A percentile compares a stretch with the other conserved stretches of the same genome.
Evolutionary conservation across 1,140 invertebrate genomes (phyloP).

Genomic region (Globodera ellingtonae): DNA sequence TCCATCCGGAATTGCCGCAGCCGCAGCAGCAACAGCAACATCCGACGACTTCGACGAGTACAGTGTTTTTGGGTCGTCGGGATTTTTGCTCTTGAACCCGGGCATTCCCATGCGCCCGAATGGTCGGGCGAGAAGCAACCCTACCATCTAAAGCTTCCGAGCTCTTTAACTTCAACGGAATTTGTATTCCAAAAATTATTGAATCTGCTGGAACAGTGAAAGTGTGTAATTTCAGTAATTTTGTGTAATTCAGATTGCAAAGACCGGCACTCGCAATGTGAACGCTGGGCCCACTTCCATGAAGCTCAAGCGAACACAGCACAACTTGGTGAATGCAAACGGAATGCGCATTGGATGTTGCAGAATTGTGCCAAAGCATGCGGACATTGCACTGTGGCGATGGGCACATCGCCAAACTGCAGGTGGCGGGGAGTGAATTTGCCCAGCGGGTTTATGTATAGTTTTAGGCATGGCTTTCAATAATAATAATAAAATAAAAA

Average conservation of each 20-base stretch:
- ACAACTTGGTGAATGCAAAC: not conserved
- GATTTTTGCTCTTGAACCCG: not conserved
- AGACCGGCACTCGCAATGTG: not conserved
- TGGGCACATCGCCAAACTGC: not conserved
- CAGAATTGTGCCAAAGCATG: not conserved
- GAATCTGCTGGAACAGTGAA: no score
- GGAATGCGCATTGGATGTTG: not conserved
- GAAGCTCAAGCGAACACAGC: no score
- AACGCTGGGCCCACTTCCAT: not conserved
- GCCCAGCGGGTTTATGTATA: not conserved
- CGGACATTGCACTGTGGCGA: not conserved
- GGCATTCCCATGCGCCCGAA: no score
- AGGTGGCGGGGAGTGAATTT: not conserved
- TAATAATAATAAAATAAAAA: not conserved
- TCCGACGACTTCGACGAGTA: no score
- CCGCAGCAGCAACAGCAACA: no score
- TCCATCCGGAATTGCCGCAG: no score
- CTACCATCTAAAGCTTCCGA: no score
- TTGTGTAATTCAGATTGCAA: not conserved
- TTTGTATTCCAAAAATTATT: no score
- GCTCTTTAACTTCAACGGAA: no score
- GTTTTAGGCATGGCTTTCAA: not conserved
- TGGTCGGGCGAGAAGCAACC: no score
- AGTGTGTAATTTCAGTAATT: no score
- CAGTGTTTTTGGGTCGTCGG: no score